These are phyloP conservation scores for Drosophila ogumai DNA, from an alignment of 1,140 invertebrate species.

Conservation along the genomic window DNA sequence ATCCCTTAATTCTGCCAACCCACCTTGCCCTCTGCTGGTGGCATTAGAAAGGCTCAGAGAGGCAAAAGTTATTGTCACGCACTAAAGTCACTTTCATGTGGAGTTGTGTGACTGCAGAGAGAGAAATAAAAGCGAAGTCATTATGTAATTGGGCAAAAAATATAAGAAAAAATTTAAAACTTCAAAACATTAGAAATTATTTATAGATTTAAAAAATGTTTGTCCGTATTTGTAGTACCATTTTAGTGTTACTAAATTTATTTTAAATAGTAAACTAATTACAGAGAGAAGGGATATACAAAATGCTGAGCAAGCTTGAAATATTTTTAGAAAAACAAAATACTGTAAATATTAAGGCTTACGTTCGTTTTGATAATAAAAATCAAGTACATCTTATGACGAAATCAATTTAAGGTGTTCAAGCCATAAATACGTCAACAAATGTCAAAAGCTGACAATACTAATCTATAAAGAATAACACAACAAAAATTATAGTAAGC, in stretches of 20 bases:
- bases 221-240: not conserved
- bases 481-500: not conserved
- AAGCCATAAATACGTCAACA: not conserved
- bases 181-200: too few relatives aligned
- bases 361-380: not conserved
- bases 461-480: not conserved
- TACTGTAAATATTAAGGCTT: not conserved
- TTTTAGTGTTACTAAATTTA: not conserved
- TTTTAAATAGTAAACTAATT: not conserved
- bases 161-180: not conserved
- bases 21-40: slow-evolving; percentile 1
- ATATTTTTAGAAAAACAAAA: not conserved
- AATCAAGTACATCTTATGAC: not conserved
- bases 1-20: slow-evolving; percentile 16
- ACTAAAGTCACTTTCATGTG: slow-evolving; percentile 67
- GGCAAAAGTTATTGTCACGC: slow-evolving; percentile 76
- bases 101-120: slow-evolving; percentile 21
- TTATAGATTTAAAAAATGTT: too few relatives aligned
- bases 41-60: slow-evolving; percentile 51
- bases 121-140: not conserved
- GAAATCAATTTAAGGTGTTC: not conserved
- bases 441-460: not conserved
- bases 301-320: not conserved
- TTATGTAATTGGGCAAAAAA: too few relatives aligned
- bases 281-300: not conserved